Base-by-base conservation (phyloP, 2,888 invertebrate genomes). In the Conchocele bisecta region DNA sequence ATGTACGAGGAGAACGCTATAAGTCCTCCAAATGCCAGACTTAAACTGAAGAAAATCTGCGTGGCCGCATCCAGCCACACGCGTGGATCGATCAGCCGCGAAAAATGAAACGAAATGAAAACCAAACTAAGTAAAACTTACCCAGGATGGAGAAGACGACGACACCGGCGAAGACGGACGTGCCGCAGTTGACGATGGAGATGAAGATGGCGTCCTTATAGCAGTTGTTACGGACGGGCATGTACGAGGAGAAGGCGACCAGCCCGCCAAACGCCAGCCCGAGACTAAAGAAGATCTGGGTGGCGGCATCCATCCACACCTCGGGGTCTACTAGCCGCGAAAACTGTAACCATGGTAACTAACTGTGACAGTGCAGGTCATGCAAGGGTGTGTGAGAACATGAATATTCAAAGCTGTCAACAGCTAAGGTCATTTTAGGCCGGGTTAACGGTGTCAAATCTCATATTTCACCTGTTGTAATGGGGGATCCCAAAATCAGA, bases 31-130 rank as follows among this genome's bases (percentile, higher is more conserved):
- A 98, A 98, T 5, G 97, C 98, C 68, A 98, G 92, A 3, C 97
- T 97, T 90, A 97, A 96, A 0, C 97, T 97, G 92, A 97, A 98
- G 93, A 98, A 98, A 1, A 98, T 98, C 92, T 98, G 98, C 0
- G 97, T 97, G 1, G 98, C 98, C 5, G 98, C 98, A 89, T 98
- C 98, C 85, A 98, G 92, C 98, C 98, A 98, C 0, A 97, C 97
- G 4, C 94, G 95, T 0, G 97, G 97, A 83, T 96, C 94, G 46
- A 94, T 92, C 24, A 98, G 93, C 89, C 96, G 97, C 80, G 95
- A 95, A 87, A 96, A 97, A 92, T 96, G 92, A 24, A 91, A 91
- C 56, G n/a, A n/a, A n/a, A n/a, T n/a, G n/a, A n/a, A n/a, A n/a
- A n/a, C n/a, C n/a, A n/a, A n/a, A n/a, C n/a, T n/a, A 46, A 46